phyloP scores from a whole-genome alignment of 1,140 invertebrate genomes.

The Bombus polaris region DNA sequence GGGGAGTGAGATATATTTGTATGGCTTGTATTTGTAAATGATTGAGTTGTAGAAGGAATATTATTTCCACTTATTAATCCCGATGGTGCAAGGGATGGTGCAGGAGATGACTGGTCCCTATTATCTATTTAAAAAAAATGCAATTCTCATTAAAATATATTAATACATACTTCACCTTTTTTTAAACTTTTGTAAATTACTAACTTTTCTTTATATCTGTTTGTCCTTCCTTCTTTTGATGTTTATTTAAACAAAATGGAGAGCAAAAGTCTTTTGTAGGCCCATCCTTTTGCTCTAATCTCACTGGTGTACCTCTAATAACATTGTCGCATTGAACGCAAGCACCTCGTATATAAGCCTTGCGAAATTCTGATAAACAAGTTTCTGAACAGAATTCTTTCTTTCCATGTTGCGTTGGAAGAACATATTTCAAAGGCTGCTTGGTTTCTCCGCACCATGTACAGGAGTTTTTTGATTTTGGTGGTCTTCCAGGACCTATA shows the following conservation, averaged over 20 bases:
- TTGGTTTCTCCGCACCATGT: slow-evolving; percentile 94
- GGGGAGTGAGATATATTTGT: slow-evolving; percentile 83
- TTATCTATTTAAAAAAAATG: slow-evolving; percentile 54
- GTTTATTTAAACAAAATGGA: slow-evolving; percentile 90
- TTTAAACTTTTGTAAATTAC: slow-evolving; percentile 20
- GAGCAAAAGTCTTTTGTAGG: slow-evolving; percentile 93
- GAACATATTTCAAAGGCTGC: slow-evolving; percentile 91
- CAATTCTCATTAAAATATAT: slow-evolving; percentile 20
- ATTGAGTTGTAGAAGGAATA: slow-evolving; percentile 69
- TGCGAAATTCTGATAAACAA: slow-evolving; percentile 93
- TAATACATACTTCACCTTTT: not conserved
- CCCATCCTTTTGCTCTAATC: slow-evolving; percentile 81
- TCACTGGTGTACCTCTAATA: slow-evolving; percentile 86
- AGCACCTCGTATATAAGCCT: slow-evolving; percentile 93
- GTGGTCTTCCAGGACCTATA: slow-evolving; percentile 87
- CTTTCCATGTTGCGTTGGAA: slow-evolving; percentile 93
- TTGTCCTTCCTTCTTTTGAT: slow-evolving; percentile 89
- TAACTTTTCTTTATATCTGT: slow-evolving; percentile 79
- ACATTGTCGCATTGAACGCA: slow-evolving; percentile 93
- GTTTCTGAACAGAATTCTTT: slow-evolving; percentile 96
- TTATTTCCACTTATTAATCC: slow-evolving; percentile 73
- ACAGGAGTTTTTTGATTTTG: slow-evolving; percentile 88
- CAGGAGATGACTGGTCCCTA: slow-evolving; percentile 72
- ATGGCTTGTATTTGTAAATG: slow-evolving; percentile 76
- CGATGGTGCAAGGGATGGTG: slow-evolving; percentile 76